Percentiles rank a stretch among this genome's conserved stretches.
Evolutionary conservation across 2,888 invertebrate genomes (phyloP).

Genomic region (Steromphala cineraria): DNA sequence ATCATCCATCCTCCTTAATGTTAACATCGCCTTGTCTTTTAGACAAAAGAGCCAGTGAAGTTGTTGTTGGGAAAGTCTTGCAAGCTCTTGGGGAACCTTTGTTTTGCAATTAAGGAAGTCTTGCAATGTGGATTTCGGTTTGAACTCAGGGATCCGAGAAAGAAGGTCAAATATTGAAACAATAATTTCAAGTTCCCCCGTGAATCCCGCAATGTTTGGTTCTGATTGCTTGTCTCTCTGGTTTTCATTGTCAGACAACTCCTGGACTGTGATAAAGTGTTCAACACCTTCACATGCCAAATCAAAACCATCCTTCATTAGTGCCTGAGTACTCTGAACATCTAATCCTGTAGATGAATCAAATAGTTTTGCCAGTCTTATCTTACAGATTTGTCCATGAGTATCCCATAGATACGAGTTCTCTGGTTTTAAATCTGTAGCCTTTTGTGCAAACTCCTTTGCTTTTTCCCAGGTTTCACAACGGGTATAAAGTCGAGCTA

Average conservation of each 20-base stretch:
- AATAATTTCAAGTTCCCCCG: conserved; percentile 31
- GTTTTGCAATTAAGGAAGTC: not conserved
- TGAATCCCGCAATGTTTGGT: conserved; percentile 39
- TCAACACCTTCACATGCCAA: conserved; percentile 21
- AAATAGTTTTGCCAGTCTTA: conserved; percentile 6
- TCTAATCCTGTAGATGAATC: not conserved
- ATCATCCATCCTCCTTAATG: not conserved
- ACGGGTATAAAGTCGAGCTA: conserved; percentile 35
- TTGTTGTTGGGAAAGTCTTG: not conserved
- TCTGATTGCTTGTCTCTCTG: conserved; percentile 15
- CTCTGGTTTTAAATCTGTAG: conserved; percentile 16
- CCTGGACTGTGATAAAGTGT: conserved; percentile 24
- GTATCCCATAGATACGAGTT: conserved; percentile 41
- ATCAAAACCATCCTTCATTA: not conserved
- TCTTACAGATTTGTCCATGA: conserved; percentile 33
- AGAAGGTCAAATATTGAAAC: conserved; percentile 29
- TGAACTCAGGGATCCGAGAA: not conserved
- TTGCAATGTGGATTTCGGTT: conserved; percentile 4
- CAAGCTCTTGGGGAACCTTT: not conserved
- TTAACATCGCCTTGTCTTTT: not conserved
- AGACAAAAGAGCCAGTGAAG: not conserved
- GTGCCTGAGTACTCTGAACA: not conserved
- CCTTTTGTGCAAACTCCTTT: conserved; percentile 29
- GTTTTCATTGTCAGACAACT: not conserved
- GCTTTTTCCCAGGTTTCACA: conserved; percentile 37